Base-by-base conservation (phyloP, 2,888 invertebrate species). In the Cyclophora punctaria region DNA sequence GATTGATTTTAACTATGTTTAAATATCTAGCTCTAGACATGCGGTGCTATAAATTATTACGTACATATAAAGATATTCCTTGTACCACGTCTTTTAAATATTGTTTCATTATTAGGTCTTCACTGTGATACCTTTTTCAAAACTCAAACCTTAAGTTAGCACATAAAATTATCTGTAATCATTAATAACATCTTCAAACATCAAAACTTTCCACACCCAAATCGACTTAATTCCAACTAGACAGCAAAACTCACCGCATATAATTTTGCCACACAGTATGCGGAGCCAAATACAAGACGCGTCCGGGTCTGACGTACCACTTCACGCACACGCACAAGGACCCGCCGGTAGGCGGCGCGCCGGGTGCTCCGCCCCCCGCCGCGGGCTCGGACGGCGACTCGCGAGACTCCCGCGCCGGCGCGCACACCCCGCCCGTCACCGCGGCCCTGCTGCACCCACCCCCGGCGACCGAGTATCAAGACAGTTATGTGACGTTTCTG, bases 241-340 rank as follows among this genome's bases (percentile, higher is more conserved):
- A 34, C 46, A 34, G 6, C 34, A 7, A 7, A 7, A 4, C 5
- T 20, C 20, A 44, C 5, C 33, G 4, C 7, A 44, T 33, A 5
- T 5, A 35, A 40, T 7, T 35, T 48, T 49, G 59, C 44, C 52
- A 45, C 34, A 48, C 93, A 96, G 96, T 96, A 80, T 98, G 98
- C 92, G 95, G 96, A 81, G 96, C 96, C 73, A 94, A 97, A 77
- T 98, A 98, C 93, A 98, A 98, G 92, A 97, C 97, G 62, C 93
- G 97, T 66, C 97, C 98, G 64, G 98, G 98, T 65, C 92, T 98
- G 78, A 96, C 96, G 70, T 98, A 98, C 91, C 98, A 98, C 92
- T 96, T 95, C 91, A 94, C 94, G 75, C 97, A 97, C 90, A 95
- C 95, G 75, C 96, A 96, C 91, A 91, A 91, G 83, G 91, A 91